A percentile compares a stretch with the other conserved stretches of the same genome.
Evolutionary conservation across 1,140 invertebrate species (phyloP).

Genomic region (Lithobius niger): DNA sequence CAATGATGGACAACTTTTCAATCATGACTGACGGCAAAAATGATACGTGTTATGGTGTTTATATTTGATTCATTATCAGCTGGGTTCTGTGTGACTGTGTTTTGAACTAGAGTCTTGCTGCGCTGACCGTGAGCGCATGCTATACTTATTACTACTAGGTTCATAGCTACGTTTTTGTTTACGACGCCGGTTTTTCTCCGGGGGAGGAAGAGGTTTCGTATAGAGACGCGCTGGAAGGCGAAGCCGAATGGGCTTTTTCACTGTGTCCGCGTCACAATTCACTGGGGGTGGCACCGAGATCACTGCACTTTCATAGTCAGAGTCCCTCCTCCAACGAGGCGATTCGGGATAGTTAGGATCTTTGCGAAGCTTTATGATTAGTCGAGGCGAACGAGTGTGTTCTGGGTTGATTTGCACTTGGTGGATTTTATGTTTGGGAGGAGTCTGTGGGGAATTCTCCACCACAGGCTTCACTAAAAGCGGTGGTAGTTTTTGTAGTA

Average conservation of each 20-base stretch:
- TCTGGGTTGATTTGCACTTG: neutral
- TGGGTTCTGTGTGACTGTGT: neutral
- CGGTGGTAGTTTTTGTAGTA: neutral
- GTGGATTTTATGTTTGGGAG: neutral
- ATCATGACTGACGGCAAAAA: no score
- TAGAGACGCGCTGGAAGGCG: neutral
- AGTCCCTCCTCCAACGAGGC: constrained; percentile 11
- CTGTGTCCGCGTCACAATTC: neutral
- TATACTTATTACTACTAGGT: no score
- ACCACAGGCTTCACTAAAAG: no score
- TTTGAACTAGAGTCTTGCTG: neutral
- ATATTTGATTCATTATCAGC: no score
- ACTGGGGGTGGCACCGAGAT: neutral
- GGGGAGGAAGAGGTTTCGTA: neutral
- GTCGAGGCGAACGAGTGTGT: constrained; percentile 8
- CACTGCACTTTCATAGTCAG: neutral
- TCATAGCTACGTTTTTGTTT: neutral
- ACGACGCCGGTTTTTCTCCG: neutral
- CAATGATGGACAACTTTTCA: no score
- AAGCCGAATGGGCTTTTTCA: neutral
- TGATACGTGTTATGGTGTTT: no score
- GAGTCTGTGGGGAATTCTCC: no score
- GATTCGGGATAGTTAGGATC: constrained; percentile 15
- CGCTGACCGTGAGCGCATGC: neutral
- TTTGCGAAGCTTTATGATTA: constrained; percentile 16